Evolutionary conservation across 2,888 invertebrate species (phyloP).

Genomic region (Agonopterix alstromeriana): DNA sequence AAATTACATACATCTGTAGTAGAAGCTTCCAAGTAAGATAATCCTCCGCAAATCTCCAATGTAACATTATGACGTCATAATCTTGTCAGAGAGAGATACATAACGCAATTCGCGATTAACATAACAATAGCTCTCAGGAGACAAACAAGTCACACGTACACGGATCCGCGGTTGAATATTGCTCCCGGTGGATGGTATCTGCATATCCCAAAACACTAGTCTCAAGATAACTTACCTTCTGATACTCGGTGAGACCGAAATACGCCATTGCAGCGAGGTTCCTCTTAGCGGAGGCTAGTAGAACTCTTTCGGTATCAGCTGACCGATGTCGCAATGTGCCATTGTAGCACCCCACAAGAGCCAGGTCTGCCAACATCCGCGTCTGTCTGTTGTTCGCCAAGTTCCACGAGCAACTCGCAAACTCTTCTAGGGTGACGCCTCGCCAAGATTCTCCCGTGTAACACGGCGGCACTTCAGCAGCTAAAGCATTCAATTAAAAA

Average conservation of each 20-base stretch:
- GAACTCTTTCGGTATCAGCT: slow-evolving; percentile 86
- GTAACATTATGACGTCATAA: too few species aligned
- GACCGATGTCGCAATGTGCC: slow-evolving; percentile 82
- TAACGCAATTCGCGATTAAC: too few species aligned
- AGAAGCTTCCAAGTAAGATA: too few species aligned
- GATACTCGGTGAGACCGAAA: slow-evolving; percentile 97
- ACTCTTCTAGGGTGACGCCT: slow-evolving; percentile 93
- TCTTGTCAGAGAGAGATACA: too few species aligned
- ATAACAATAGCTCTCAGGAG: too few species aligned
- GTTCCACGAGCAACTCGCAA: slow-evolving; percentile 94
- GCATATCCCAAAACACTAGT: not conserved
- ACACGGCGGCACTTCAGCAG: slow-evolving; percentile 90
- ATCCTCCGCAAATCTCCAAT: too few species aligned
- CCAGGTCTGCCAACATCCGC: slow-evolving; percentile 97
- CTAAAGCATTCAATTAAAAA: slow-evolving; percentile 24
- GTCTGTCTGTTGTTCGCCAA: slow-evolving; percentile 98
- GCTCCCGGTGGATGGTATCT: not conserved
- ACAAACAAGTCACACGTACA: too few species aligned
- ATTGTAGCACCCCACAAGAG: slow-evolving; percentile 97
- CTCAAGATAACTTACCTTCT: slow-evolving; percentile 79
- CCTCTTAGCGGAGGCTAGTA: slow-evolving; percentile 96
- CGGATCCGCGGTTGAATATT: too few species aligned
- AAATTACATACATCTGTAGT: too few species aligned
- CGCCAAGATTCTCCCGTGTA: slow-evolving; percentile 89
- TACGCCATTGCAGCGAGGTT: slow-evolving; percentile 97